These are phyloP conservation scores for Apus apus DNA, from an alignment of 2,113 vertebrate genomes.

Conservation along the genomic window DNA sequence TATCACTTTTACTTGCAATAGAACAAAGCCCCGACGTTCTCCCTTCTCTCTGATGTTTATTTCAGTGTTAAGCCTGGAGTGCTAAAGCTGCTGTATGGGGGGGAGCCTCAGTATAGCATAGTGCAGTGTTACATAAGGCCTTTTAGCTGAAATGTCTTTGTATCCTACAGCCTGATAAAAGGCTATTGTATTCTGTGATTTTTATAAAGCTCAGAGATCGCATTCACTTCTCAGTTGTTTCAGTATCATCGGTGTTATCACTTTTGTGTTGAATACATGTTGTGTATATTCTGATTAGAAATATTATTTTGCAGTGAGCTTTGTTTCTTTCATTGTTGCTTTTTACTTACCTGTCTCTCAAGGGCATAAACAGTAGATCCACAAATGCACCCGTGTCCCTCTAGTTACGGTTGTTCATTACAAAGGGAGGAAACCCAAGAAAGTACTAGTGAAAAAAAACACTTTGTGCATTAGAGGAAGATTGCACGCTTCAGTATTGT, in stretches of 20 bases:
- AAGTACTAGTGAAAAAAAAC: not conserved
- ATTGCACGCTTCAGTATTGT: not conserved
- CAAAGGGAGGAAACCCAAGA: not conserved
- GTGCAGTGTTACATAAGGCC: not conserved
- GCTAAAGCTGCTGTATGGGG: not conserved
- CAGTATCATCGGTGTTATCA: not conserved
- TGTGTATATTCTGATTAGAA: not conserved
- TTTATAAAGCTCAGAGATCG: not conserved
- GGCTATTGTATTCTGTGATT: constrained; percentile 1
- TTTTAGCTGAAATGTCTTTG: constrained; percentile 23
- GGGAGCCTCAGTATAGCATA: not conserved
- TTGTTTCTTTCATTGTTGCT: not conserved
- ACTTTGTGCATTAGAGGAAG: not conserved
- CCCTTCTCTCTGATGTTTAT: not conserved
- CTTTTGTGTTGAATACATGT: not conserved
- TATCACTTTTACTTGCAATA: not conserved
- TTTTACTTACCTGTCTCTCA: not conserved
- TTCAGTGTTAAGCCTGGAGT: not conserved
- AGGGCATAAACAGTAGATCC: not conserved
- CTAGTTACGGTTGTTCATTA: not conserved
- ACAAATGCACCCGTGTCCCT: not conserved
- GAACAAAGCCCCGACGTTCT: not conserved
- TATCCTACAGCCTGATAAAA: constrained; percentile 19
- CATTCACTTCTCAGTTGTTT: not conserved
- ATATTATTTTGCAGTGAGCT: not conserved